phyloP scores from a whole-genome alignment of 2,797 vertebrate species.

The Siniperca scherzeri region DNA sequence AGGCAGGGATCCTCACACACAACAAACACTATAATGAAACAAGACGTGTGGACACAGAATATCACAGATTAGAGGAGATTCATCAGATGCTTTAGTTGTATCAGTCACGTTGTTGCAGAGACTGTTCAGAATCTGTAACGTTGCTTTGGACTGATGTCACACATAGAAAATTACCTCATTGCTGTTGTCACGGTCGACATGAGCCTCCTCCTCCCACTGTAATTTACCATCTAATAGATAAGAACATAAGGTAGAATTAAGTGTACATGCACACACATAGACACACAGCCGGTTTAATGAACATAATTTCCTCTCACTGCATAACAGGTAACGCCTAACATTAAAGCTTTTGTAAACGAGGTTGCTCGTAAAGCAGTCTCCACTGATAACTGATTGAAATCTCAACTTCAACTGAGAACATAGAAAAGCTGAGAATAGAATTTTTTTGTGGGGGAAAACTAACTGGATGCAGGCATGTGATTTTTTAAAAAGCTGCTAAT shows the following conservation, averaged over 20 bases:
- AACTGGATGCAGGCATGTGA: neutral
- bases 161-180: conserved; percentile 85
- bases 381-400: too few species aligned
- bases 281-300: neutral
- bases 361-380: neutral
- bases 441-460: neutral
- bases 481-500: neutral
- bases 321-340: neutral
- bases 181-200: conserved; percentile 91
- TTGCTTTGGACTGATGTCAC: neutral
- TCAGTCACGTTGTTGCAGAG: too few species aligned
- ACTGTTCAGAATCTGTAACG: neutral
- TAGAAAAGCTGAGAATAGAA: too few species aligned
- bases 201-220: conserved; percentile 94
- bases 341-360: neutral
- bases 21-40: conserved; percentile 83
- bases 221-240: conserved; percentile 90
- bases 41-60: neutral
- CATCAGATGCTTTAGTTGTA: neutral
- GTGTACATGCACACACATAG: neutral
- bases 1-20: conserved; percentile 89
- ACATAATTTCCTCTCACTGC: neutral
- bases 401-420: too few species aligned
- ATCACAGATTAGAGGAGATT: neutral
- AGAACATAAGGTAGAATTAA: conserved; percentile 21